These are phyloP conservation scores for Potamarius usumacintae DNA, from an alignment of 2,113 vertebrate species.

Conservation along the genomic window DNA sequence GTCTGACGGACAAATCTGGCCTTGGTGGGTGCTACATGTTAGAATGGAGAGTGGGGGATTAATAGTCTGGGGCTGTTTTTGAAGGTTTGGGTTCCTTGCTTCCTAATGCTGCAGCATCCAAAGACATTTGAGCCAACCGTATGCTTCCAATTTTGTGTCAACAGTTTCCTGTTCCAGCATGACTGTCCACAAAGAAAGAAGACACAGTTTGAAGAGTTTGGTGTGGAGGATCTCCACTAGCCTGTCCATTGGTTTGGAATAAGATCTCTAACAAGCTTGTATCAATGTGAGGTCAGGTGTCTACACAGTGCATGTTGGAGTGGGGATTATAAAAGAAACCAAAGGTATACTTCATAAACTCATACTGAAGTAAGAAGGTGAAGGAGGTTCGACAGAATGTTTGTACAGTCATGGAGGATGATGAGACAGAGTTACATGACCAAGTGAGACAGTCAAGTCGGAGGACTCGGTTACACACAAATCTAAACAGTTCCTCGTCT, in stretches of 20 bases:
- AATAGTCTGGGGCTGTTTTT: neutral
- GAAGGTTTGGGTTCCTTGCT: no score
- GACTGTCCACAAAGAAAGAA: no score
- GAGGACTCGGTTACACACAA: no score
- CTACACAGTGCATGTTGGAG: neutral
- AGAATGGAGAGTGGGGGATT: no score
- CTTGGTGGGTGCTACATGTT: no score
- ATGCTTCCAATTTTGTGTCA: no score
- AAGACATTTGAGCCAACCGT: neutral
- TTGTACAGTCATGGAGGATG: neutral
- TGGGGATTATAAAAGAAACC: neutral
- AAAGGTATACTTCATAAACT: neutral
- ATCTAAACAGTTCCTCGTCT: no score
- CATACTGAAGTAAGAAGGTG: neutral
- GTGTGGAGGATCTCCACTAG: neutral
- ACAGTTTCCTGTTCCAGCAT: no score
- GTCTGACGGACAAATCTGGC: no score
- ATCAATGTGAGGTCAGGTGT: neutral
- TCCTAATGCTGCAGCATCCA: neutral
- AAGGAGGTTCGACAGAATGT: neutral
- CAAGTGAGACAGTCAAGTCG: no score
- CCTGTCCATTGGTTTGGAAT: neutral
- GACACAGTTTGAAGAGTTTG: neutral
- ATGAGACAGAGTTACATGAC: neutral
- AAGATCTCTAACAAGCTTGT: neutral